Conservation (phyloP, 2,797 vertebrate genomes). For the Gymnodraco acuticeps region DNA sequence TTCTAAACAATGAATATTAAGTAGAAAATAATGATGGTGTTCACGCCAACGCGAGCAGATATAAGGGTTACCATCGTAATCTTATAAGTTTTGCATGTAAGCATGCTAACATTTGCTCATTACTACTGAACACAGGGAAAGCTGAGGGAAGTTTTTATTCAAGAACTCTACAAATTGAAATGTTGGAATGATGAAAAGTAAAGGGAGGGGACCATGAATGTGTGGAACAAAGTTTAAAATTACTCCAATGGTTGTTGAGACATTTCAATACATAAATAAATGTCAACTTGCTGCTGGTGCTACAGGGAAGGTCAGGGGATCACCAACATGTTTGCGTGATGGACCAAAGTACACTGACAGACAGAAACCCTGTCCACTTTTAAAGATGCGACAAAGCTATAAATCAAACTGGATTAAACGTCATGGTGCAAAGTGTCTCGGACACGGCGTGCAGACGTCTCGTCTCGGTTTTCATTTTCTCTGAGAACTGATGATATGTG, state of each 20-base stretch:
- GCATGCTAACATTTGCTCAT: background rate
- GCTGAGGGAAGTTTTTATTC: background rate
- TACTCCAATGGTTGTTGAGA: background rate
- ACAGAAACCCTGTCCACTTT: too few relatives aligned
- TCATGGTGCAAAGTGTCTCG: background rate
- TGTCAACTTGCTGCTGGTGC: background rate
- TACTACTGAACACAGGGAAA: background rate
- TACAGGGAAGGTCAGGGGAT: background rate
- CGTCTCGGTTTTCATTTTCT: constrained; percentile 28
- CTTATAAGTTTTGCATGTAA: background rate
- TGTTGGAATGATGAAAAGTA: background rate
- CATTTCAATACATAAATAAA: background rate
- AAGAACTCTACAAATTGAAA: background rate
- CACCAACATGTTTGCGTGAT: too few relatives aligned
- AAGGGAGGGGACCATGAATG: background rate
- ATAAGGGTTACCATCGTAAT: too few relatives aligned
- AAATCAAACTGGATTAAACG: constrained; percentile 15
- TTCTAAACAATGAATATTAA: background rate
- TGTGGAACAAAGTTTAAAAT: too few relatives aligned
- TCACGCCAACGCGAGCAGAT: too few relatives aligned
- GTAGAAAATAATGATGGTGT: background rate
- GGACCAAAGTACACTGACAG: too few relatives aligned
- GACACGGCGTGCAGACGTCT: background rate
- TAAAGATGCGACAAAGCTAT: too few relatives aligned
- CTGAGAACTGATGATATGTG: constrained; percentile 36